Percentiles rank a stretch among this genome's conserved stretches.
Conservation (phyloP, 2,888 invertebrate species). For the Spicauda simplicius region DNA sequence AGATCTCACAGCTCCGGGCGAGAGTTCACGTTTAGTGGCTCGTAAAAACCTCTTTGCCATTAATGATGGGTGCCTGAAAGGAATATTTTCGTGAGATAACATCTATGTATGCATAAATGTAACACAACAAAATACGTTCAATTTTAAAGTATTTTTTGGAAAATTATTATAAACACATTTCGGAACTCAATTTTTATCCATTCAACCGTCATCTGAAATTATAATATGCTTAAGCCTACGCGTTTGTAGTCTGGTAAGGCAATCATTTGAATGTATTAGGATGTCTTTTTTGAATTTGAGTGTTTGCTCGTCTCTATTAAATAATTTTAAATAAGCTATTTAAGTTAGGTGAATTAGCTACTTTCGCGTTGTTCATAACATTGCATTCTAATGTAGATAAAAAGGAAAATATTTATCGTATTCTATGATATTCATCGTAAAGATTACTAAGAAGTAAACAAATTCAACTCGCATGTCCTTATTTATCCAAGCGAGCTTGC, state of each 20-base stretch:
- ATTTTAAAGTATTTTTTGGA: not conserved
- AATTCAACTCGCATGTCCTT: slow-evolving; percentile 23
- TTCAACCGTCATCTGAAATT: too few relatives aligned
- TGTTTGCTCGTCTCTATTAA: too few relatives aligned
- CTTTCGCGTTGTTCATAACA: too few relatives aligned
- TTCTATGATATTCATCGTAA: not conserved
- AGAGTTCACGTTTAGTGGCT: slow-evolving; percentile 23
- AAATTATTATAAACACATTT: not conserved
- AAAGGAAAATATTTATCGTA: too few relatives aligned
- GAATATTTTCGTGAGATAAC: slow-evolving; percentile 19
- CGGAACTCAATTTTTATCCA: too few relatives aligned
- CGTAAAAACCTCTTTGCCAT: slow-evolving; percentile 12
- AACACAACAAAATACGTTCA: not conserved
- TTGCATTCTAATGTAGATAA: too few relatives aligned
- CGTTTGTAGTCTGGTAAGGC: too few relatives aligned
- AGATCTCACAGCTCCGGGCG: slow-evolving; percentile 17
- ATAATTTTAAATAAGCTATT: too few relatives aligned
- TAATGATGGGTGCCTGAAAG: slow-evolving; percentile 21
- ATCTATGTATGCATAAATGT: not conserved
- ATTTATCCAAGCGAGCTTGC: slow-evolving; percentile 19
- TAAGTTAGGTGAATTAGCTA: too few relatives aligned
- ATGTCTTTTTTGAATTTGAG: too few relatives aligned
- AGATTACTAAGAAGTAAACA: slow-evolving; percentile 10
- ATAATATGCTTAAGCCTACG: too few relatives aligned
- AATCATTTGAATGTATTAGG: too few relatives aligned